These are phyloP conservation scores for Hippoglossus hippoglossus DNA, from an alignment of 2,797 vertebrate genomes.

Conservation along the genomic window DNA sequence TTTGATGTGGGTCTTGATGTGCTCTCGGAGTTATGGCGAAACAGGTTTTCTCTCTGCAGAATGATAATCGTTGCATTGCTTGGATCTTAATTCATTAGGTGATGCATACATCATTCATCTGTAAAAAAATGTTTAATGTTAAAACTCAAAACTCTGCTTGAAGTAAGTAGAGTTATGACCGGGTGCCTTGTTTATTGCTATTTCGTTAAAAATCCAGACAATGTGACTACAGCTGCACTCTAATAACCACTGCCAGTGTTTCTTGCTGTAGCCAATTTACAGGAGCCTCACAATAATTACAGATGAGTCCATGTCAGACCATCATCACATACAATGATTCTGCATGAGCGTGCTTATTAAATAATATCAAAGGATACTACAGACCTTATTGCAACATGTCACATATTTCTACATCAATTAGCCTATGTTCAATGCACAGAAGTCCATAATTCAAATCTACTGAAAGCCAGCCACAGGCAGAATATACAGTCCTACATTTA, in stretches of 20 bases:
- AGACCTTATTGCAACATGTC: constrained; percentile 9
- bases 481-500: no score
- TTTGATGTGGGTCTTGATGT: background rate
- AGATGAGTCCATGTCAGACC: constrained; percentile 31
- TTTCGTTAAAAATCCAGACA: constrained; percentile 1
- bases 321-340: constrained; percentile 29
- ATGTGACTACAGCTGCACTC: constrained; percentile 6
- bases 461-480: no score
- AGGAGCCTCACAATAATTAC: constrained; percentile 25
- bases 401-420: constrained; percentile 3
- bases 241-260: constrained; percentile 10
- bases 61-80: constrained; percentile 17
- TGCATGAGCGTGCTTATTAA: constrained; percentile 27
- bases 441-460: no score
- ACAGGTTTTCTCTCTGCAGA: background rate
- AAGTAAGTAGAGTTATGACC: background rate
- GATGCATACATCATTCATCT: constrained; percentile 20
- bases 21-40: constrained; percentile 4
- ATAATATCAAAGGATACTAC: background rate
- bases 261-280: constrained; percentile 23
- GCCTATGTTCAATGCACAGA: constrained; percentile 1
- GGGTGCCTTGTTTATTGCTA: background rate
- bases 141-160: no score
- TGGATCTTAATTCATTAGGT: constrained; percentile 9
- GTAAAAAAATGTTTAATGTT: no score